These are phyloP conservation scores for Leucoma salicis DNA, from an alignment of 2,888 invertebrate genomes.

Conservation along the genomic window DNA sequence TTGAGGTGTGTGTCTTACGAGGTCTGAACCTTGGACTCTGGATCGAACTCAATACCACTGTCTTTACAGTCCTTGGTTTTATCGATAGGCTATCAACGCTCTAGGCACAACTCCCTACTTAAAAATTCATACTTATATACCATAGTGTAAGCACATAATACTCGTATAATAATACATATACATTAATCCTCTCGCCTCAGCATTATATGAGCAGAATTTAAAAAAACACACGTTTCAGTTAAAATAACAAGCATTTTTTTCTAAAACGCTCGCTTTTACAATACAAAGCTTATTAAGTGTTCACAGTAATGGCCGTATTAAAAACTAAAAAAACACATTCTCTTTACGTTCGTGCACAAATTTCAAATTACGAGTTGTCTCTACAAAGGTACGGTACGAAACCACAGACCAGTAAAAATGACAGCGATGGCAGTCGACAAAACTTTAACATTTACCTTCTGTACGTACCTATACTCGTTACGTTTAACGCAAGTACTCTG, in stretches of 20 bases:
- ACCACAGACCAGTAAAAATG: conserved; percentile 42
- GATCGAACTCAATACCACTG: too few species aligned
- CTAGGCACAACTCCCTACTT: too few species aligned
- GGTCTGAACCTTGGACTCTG: too few species aligned
- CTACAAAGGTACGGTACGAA: conserved; percentile 36
- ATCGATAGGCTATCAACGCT: too few species aligned
- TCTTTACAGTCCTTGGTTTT: too few species aligned
- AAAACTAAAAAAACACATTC: conserved; percentile 31
- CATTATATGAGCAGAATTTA: too few species aligned
- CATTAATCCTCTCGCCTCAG: too few species aligned
- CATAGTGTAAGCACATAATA: too few species aligned
- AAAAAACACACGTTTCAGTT: neutral
- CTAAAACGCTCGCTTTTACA: conserved; percentile 4
- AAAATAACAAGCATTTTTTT: neutral
- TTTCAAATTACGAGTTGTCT: conserved; percentile 46
- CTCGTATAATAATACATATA: too few species aligned
- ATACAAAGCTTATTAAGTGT: conserved; percentile 35
- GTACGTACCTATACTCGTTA: conserved; percentile 18
- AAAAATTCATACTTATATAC: too few species aligned
- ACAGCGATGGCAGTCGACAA: conserved; percentile 37
- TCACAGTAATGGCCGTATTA: conserved; percentile 23
- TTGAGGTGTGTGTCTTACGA: too few species aligned
- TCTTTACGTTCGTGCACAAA: conserved; percentile 45
- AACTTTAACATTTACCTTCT: conserved; percentile 37
- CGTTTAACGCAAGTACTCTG: conserved; percentile 19